Evolutionary conservation across 1,140 invertebrate genomes (phyloP), one percentile per base, ranked within the genome.

Genomic region (Hyphantria cunea): DNA sequence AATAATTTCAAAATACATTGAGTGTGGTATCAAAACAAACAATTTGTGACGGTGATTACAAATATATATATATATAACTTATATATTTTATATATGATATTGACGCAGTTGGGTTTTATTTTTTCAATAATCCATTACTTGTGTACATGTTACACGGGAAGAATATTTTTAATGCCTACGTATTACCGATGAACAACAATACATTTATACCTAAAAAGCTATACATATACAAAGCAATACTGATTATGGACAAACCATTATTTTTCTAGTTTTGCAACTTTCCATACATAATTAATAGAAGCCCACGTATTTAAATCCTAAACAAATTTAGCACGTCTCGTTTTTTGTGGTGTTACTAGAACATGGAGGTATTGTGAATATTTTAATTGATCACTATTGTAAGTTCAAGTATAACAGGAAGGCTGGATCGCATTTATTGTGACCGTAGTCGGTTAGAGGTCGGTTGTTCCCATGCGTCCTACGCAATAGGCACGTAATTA

Each of bases 381-480:
- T 33, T 9, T 50, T 47, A 42, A 42, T 48, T 44, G 34, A 47
- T 34, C 12, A 17, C 6, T 50, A 60, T 60, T 60, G 56, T 60
- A 33, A 42, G 47, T 42, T 50, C 47, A 60, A 50, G 56, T 50
- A 50, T 41, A 50, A 47, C 41, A 32, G 56, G 25, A 41, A 32
- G 34, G 34, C 17, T 60, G 9, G 45, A 48, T 48, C n/a, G 14
- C 45, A 6, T 47, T 49, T 55, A 51, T 32, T 59, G 33, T 15
- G 15, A 52, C 39, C 34, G 52, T 13, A 44, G 50, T 42, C 17
- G 55, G 42, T 14, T 37, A 52, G 59, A 70, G 65, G 65, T 71
- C 64, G 54, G 8, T 10, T 17, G 63, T 86, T 86, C 85, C 79
- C 85, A 84, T 72, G 82, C 82, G 73, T 73, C 84, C 85, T 82